A percentile compares a stretch with the other conserved stretches of the same genome.
These are phyloP conservation scores for Gadus macrocephalus DNA, from an alignment of 2,113 vertebrate species.

Conservation along the genomic window DNA sequence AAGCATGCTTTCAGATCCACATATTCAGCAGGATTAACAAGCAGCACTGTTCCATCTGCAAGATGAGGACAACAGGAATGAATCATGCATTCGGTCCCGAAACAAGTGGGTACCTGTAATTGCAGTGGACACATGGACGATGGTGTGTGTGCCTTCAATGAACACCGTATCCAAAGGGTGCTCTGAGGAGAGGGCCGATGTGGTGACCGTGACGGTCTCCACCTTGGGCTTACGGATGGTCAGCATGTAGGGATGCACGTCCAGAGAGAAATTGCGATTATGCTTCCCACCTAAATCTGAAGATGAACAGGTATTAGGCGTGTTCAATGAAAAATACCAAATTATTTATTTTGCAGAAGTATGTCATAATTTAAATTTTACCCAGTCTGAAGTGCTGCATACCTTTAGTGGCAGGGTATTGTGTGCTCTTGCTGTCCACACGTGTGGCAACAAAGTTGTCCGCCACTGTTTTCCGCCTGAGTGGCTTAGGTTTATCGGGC, in stretches of 20 bases:
- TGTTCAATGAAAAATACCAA: neutral
- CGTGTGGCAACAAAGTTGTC: conserved; percentile 89
- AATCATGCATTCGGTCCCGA: too few species aligned
- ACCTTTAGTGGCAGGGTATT: conserved; percentile 74
- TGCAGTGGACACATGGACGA: conserved; percentile 69
- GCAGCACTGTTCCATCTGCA: too few species aligned
- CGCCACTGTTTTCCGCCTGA: conserved; percentile 84
- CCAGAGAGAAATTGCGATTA: conserved; percentile 91
- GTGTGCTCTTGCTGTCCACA: conserved; percentile 83
- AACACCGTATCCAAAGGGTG: conserved; percentile 84
- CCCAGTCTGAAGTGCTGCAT: neutral
- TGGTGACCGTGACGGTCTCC: conserved; percentile 64
- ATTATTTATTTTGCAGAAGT: neutral
- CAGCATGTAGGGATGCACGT: conserved; percentile 93
- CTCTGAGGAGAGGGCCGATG: conserved; percentile 75
- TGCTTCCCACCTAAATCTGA: conserved; percentile 78
- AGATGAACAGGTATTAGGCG: conserved; percentile 19
- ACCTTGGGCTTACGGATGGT: conserved; percentile 88
- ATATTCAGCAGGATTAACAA: too few species aligned
- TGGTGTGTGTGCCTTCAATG: conserved; percentile 73
- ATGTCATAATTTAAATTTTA: conserved; percentile 43
- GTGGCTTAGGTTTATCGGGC: conserved; percentile 88
- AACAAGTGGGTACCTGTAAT: conserved; percentile 59
- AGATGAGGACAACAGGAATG: too few species aligned
- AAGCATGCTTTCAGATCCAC: neutral